Evolutionary conservation across 2,888 invertebrate genomes (phyloP), one percentile per base, ranked within the genome.

Genomic region (Encarsia formosa): DNA sequence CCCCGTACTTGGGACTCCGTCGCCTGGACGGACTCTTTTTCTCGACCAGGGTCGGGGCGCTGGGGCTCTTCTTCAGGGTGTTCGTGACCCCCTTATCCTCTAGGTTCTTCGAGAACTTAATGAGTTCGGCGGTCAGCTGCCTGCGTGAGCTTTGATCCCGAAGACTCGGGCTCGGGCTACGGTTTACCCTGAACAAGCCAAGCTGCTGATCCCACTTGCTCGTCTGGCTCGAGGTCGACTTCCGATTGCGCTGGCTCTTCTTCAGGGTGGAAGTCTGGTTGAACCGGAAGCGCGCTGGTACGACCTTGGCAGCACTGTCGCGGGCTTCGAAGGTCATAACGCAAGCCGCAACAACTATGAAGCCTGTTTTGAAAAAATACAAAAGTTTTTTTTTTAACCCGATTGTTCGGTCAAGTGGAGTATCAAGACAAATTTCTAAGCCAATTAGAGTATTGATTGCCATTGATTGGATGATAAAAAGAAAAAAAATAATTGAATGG

Each of bases 271-370:
- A 49, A 8, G 40, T 45, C 24, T 50, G 49, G 49, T 61, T 67
- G 54, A 69, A 68, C 4, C 73, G 69, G 53, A 83, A 78, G 19
- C 85, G 80, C 26, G 91, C 90, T 1, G 92, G 92, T 15, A 91
- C 90, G 46, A 95, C 91, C 73, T 88, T 89, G 2, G 94, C 91
- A 0, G 96, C 91, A 56, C 91, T 91, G 75, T 97, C 97, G 3
- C 96, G 82, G 1, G 94, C 93, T 71, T 97, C 97, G 70, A 97
- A 94, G n/a, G 96, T 97, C 88, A 97, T 93, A 46, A 98, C 97
- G 70, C 96, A 96, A 0, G 96, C 94, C 24, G 96, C 93, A 19
- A 97, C 96, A 34, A 97, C 91, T 61, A 95, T 91, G 73, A 97
- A 97, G 32, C 92, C 89, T 90, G 67, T 2, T 11, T 11, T 11